Percentiles rank a stretch among this genome's conserved stretches.
These are phyloP conservation scores for Porphyrio hochstetteri DNA, from an alignment of 2,113 vertebrate species.

Conservation along the genomic window DNA sequence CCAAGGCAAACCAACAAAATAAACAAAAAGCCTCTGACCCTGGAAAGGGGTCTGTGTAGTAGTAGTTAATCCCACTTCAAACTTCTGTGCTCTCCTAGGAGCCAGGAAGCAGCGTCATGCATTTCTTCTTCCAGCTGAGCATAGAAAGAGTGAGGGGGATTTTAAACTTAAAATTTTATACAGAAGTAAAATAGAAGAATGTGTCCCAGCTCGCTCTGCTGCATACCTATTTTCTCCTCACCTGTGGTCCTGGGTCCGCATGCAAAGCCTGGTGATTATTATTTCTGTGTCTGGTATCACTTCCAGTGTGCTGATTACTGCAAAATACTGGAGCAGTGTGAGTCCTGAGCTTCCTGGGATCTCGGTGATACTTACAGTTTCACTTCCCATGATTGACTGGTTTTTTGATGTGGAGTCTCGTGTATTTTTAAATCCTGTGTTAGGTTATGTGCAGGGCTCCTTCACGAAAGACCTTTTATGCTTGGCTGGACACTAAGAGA, in stretches of 20 bases:
- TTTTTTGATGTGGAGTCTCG: neutral
- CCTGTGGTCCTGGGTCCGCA: fast-evolving
- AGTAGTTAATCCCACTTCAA: neutral
- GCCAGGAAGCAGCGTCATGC: neutral
- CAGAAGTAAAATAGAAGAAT: neutral
- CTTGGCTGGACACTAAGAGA: neutral
- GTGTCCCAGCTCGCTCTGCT: neutral
- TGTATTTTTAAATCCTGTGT: neutral
- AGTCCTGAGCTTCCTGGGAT: neutral
- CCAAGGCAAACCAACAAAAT: neutral
- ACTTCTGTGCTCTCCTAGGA: neutral
- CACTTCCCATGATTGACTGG: neutral
- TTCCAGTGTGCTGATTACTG: neutral
- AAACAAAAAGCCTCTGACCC: neutral
- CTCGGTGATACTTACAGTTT: neutral
- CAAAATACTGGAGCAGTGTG: neutral
- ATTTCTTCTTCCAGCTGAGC: neutral
- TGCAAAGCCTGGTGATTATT: neutral
- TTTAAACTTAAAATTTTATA: neutral
- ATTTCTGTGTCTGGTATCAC: neutral
- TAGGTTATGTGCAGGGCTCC: neutral
- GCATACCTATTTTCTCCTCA: neutral
- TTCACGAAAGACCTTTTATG: neutral
- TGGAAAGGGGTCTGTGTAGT: neutral
- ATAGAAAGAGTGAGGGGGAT: neutral